phyloP scores from a whole-genome alignment of 2,888 invertebrate species.

The Parnassius apollo region DNA sequence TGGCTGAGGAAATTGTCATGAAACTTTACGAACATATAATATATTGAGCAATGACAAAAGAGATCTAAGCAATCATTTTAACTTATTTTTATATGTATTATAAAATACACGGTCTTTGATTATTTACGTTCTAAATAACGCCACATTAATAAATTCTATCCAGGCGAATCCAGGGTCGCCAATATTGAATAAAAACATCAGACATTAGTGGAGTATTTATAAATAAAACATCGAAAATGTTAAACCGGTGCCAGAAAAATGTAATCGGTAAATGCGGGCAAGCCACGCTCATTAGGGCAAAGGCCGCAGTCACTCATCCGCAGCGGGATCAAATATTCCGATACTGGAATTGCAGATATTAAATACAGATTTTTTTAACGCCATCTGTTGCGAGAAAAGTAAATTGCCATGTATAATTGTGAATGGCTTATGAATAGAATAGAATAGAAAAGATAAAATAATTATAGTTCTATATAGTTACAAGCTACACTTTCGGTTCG shows the following conservation, averaged over 20 bases:
- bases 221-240: not conserved
- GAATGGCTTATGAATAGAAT: not conserved
- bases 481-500: too few relatives aligned
- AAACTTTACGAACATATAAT: too few relatives aligned
- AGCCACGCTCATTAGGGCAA: constrained; percentile 1
- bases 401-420: not conserved
- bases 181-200: not conserved
- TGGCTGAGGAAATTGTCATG: too few relatives aligned
- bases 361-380: constrained; percentile 8
- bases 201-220: not conserved
- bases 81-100: too few relatives aligned
- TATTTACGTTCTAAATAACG: too few relatives aligned
- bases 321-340: constrained; percentile 14
- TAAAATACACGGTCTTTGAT: too few relatives aligned
- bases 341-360: constrained; percentile 14
- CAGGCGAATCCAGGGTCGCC: too few relatives aligned
- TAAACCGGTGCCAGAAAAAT: not conserved
- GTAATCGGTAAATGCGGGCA: constrained; percentile 3
- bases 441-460: not conserved
- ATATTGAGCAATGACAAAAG: too few relatives aligned
- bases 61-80: too few relatives aligned
- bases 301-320: constrained; percentile 7
- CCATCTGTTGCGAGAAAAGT: not conserved
- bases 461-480: too few relatives aligned
- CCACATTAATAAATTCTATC: too few relatives aligned